Evolutionary conservation across 1,140 invertebrate species (phyloP).

Genomic region (Zaprionus tsacasi): DNA sequence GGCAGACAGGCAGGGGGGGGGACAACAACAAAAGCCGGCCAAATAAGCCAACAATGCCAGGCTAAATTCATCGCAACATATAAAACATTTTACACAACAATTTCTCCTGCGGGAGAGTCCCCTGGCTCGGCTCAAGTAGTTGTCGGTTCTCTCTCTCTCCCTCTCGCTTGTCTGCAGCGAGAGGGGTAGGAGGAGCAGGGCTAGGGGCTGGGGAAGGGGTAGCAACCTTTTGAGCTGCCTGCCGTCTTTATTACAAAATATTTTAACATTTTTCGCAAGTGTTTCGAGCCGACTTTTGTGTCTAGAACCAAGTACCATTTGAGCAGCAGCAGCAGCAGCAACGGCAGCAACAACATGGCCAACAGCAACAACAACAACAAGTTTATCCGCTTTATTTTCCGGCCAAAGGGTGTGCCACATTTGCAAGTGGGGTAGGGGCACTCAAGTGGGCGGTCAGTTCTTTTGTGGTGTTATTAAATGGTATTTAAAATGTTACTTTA

Average conservation of each 20-base stretch:
- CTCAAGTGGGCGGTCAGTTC: conserved; percentile 56
- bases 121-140: conserved; percentile 46
- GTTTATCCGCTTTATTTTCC: conserved; percentile 60
- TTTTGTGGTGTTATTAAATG: conserved; percentile 81
- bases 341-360: neutral
- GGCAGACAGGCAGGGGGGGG: neutral
- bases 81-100: conserved; percentile 80
- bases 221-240: conserved; percentile 64
- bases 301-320: conserved; percentile 79
- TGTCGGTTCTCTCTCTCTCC: neutral
- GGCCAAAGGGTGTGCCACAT: conserved; percentile 37
- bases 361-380: conserved; percentile 24
- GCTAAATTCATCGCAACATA: conserved; percentile 79
- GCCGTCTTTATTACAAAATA: conserved; percentile 78
- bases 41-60: conserved; percentile 59
- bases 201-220: neutral
- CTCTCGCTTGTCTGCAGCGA: neutral
- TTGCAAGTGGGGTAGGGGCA: conserved; percentile 20
- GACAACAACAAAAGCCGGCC: conserved; percentile 6
- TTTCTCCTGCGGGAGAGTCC: conserved; percentile 51
- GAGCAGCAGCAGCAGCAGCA: conserved; percentile 46
- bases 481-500: conserved; percentile 74
- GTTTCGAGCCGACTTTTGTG: conserved; percentile 80
- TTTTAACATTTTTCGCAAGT: conserved; percentile 81
- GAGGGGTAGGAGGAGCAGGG: neutral